Conservation (phyloP, 2,113 vertebrate genomes). For the Dolichallabes microphthalmus region DNA sequence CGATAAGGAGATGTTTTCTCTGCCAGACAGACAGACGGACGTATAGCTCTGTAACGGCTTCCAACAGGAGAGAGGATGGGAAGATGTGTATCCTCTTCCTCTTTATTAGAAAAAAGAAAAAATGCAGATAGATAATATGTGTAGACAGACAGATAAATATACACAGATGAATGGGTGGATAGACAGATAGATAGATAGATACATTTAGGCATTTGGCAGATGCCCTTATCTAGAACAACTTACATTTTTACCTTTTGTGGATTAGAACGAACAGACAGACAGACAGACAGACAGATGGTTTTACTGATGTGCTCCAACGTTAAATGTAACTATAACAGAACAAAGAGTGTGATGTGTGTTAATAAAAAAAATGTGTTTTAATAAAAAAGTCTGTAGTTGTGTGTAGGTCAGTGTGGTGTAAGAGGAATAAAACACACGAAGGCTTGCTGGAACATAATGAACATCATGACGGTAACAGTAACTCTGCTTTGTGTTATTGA, state of each 20-base stretch:
- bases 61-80: not conserved
- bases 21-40: conserved; percentile 1
- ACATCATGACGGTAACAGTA: not conserved
- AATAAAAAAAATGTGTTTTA: not conserved
- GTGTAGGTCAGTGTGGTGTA: not conserved
- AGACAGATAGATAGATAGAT: not conserved
- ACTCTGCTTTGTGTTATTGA: not conserved
- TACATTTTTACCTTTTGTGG: no score
- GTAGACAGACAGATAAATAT: no score
- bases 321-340: no score
- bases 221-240: no score
- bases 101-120: no score
- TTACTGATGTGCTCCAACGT: no score
- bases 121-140: no score
- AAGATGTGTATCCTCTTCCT: not conserved
- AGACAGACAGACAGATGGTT: not conserved
- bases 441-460: not conserved
- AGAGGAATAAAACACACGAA: not conserved
- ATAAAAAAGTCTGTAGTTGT: not conserved
- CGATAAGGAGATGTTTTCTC: not conserved
- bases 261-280: no score
- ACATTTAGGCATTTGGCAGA: no score
- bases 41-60: not conserved
- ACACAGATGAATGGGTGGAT: not conserved
- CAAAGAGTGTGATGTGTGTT: not conserved